Conservation (phyloP, 2,797 vertebrate genomes). For the Myotis pilosus region DNA sequence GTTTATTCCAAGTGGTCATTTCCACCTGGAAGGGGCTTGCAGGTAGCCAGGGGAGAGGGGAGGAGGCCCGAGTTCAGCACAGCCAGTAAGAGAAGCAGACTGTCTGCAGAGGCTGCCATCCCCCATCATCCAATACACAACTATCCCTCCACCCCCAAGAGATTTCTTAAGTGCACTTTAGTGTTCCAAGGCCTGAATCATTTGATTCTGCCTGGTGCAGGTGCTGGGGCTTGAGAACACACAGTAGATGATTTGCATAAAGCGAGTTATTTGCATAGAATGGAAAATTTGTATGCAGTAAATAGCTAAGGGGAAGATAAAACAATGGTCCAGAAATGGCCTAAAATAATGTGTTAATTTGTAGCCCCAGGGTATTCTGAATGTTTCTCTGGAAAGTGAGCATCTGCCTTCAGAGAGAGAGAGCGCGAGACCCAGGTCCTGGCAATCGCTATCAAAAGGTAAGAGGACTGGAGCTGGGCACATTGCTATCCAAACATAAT, state of each 20-base stretch:
- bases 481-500: neutral
- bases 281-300: conserved; percentile 69
- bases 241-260: conserved; percentile 66
- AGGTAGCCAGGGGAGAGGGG: conserved; percentile 32
- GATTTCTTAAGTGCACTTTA: conserved; percentile 61
- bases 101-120: conserved; percentile 33
- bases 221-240: conserved; percentile 60
- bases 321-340: conserved; percentile 67
- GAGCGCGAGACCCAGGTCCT: neutral
- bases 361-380: conserved; percentile 19
- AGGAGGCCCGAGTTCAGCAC: neutral
- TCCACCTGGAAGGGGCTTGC: conserved; percentile 68
- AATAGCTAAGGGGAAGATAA: conserved; percentile 68
- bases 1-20: conserved; percentile 77
- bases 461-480: neutral
- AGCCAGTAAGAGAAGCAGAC: neutral
- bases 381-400: conserved; percentile 49
- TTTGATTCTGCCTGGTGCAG: conserved; percentile 42
- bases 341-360: conserved; percentile 69
- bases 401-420: neutral
- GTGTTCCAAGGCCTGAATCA: conserved; percentile 56
- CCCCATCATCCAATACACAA: neutral
- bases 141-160: conserved; percentile 11
- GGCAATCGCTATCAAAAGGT: neutral
- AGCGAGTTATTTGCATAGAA: conserved; percentile 67